phyloP scores from a whole-genome alignment of 2,113 vertebrate genomes.

The Phalacrocorax brasilianus region DNA sequence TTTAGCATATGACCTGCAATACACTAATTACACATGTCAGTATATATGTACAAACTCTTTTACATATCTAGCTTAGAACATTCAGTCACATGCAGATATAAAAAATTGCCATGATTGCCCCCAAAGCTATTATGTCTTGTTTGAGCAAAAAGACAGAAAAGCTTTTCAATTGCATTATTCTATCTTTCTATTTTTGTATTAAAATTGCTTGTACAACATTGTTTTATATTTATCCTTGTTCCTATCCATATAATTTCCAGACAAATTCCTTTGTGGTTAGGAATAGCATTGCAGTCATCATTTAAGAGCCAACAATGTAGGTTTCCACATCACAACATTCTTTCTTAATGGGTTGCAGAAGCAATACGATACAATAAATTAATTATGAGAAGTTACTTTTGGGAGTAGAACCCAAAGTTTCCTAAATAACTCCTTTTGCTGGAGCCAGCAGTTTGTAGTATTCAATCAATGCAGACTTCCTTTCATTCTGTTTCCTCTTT shows the following conservation, averaged over 20 bases:
- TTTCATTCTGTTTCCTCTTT: conserved; percentile 16
- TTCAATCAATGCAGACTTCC: conserved; percentile 28
- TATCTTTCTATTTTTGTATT: background rate
- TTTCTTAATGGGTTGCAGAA: conserved; percentile 46
- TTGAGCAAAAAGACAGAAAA: background rate
- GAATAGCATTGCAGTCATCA: background rate
- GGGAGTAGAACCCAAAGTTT: conserved; percentile 42
- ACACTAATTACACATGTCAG: background rate
- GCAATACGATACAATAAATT: conserved; percentile 38
- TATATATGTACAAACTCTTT: background rate
- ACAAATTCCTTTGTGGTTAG: background rate
- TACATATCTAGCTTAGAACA: background rate
- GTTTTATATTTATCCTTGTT: background rate
- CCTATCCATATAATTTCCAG: background rate
- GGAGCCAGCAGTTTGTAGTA: background rate
- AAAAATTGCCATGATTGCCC: background rate
- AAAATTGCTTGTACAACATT: background rate
- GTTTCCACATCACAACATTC: background rate
- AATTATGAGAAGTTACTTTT: conserved; percentile 58
- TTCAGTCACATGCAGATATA: background rate
- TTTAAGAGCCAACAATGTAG: background rate
- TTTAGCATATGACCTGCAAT: background rate
- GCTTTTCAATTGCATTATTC: background rate
- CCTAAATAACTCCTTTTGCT: conserved; percentile 40
- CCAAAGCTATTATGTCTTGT: background rate